Evolutionary conservation across 2,888 invertebrate species (phyloP), one percentile per base, ranked within the genome.

Genomic region (Sesia apiformis): DNA sequence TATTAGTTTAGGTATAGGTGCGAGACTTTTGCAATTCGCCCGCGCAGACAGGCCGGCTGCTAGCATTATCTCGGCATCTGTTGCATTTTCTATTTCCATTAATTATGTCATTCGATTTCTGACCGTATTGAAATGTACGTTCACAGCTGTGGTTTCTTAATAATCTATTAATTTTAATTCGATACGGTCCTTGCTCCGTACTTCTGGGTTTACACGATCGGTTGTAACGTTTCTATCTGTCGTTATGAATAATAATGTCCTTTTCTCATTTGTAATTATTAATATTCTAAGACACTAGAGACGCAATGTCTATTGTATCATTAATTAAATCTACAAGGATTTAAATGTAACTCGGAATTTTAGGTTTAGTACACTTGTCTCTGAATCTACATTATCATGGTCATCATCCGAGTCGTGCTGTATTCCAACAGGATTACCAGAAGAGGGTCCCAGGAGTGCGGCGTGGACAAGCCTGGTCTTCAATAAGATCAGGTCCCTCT

Each of bases 401-500:
- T 8, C 50, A 38, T 23, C 50, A 39, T 50, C 39, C 7, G 39
- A 38, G 50, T 38, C 39, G 7, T 38, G 50, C 46, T 57, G 55
- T 59, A 49, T 55, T 56, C 61, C 70, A 68, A 78, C 89, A 89
- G 88, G 88, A 61, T 65, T 89, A 56, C 89, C 88, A 62, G 88
- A 89, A 58, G 88, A 89, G 73, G 88, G 88, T 49, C 85, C 88
- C 4, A 67, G 88, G 62, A 85, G 74, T 63, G 88, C 88, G 23
- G 88, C 90, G 67, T 95, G 95, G 95, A 93, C 94, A 59, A 94
- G 94, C 67, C 86, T 95, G 76, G 94, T 96, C 72, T 93, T 96
- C 81, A 95, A 95, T 76, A 96, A 96, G 91, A 96, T 97, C 84
- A 94, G 95, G 74, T 96, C 96, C 51, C 90, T 97, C 60, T 96